Conservation (phyloP, 2,888 invertebrate genomes). For the Pyrrhia umbra region DNA sequence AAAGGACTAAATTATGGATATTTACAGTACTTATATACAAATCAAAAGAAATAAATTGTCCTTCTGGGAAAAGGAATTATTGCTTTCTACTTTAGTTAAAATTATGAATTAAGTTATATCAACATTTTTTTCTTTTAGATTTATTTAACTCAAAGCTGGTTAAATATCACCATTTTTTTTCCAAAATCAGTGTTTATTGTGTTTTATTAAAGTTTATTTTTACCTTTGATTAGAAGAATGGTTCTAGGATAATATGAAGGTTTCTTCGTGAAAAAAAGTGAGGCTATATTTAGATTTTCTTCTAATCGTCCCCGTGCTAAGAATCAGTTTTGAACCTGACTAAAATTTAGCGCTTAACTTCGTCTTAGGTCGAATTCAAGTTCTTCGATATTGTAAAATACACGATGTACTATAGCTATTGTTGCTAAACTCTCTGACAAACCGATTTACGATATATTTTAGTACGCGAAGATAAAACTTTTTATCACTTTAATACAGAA, state of each 20-base stretch:
- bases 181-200: too few species aligned
- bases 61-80: background rate
- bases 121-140: too few species aligned
- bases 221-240: too few species aligned
- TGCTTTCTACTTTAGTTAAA: background rate
- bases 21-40: background rate
- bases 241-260: too few species aligned
- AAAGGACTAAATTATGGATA: conserved; percentile 7
- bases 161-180: too few species aligned
- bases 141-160: too few species aligned
- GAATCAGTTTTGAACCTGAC: background rate
- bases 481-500: too few species aligned
- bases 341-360: background rate
- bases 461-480: too few species aligned
- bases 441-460: background rate
- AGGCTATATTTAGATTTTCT: background rate
- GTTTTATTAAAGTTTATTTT: too few species aligned
- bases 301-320: background rate
- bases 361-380: background rate
- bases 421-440: background rate
- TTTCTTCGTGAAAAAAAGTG: too few species aligned
- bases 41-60: background rate
- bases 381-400: background rate
- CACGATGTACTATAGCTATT: background rate
- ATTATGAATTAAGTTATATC: too few species aligned